Percentiles rank a stretch among this genome's conserved stretches.
Evolutionary conservation across 37 sponge, comb jelly and placozoan species (phyloP).

Genomic region (Aphrocallistes beatrix): DNA sequence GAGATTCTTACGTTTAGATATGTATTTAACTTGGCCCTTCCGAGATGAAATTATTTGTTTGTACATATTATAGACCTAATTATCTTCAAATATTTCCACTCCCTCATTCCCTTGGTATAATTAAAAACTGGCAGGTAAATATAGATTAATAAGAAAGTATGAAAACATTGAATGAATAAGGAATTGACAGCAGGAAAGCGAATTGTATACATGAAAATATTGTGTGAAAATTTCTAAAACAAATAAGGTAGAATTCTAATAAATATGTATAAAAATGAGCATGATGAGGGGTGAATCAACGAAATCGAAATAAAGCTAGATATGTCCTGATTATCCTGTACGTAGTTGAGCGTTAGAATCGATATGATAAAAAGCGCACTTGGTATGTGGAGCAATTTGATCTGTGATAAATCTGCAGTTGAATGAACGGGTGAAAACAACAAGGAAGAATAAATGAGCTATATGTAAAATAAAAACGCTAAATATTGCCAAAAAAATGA

Average conservation of each 20-base stretch:
- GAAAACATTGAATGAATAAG: slow-evolving; percentile 1
- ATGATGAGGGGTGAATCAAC: slow-evolving; percentile 17
- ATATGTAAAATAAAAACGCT: background rate
- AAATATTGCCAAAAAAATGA: background rate
- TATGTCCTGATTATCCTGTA: slow-evolving; percentile 12
- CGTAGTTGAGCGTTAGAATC: background rate
- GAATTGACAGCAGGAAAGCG: slow-evolving; percentile 16
- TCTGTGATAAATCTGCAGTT: slow-evolving; percentile 12
- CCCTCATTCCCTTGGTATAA: no score
- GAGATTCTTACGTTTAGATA: no score
- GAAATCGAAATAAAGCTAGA: background rate
- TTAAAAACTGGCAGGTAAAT: no score
- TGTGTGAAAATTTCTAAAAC: slow-evolving; percentile 18
- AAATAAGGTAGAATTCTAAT: slow-evolving; percentile 20
- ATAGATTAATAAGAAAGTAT: slow-evolving; percentile 6
- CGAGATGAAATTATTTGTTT: no score
- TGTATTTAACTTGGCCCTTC: no score
- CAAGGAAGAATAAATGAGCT: background rate
- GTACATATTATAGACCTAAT: no score
- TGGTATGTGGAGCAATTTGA: background rate
- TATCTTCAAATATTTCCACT: no score
- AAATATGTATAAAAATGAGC: slow-evolving; percentile 20
- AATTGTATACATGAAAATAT: slow-evolving; percentile 20
- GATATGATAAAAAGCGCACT: background rate
- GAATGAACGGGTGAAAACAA: background rate